Percentiles rank a stretch among this genome's conserved stretches.
These are phyloP conservation scores for Drosophila ficusphila DNA, from an alignment of 1,140 invertebrate genomes.

Conservation along the genomic window DNA sequence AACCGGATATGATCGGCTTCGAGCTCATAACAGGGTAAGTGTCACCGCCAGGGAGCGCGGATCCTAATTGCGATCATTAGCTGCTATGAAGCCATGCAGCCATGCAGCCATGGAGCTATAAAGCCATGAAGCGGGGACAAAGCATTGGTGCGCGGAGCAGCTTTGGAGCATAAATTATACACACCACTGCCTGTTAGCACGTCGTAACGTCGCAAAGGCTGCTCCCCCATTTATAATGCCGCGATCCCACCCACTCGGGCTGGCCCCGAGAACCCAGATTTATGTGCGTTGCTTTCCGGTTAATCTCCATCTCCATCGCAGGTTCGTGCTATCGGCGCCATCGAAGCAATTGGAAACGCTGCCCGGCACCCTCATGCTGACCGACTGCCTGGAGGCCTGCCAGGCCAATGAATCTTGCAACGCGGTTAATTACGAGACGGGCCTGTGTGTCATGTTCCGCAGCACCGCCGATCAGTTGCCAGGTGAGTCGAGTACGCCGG, in stretches of 20 bases:
- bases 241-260: slow-evolving; percentile 25
- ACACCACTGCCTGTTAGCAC: slow-evolving; percentile 53
- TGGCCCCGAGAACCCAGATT: slow-evolving; percentile 22
- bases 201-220: slow-evolving; percentile 66
- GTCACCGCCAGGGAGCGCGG: slow-evolving; percentile 30
- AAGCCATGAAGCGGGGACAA: slow-evolving; percentile 42
- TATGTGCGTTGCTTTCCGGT: slow-evolving; percentile 65
- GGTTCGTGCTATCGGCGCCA: slow-evolving; percentile 91
- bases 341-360: slow-evolving; percentile 94
- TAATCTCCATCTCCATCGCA: slow-evolving; percentile 66
- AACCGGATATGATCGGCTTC: slow-evolving; percentile 95
- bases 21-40: slow-evolving; percentile 94
- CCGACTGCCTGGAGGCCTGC: slow-evolving; percentile 96
- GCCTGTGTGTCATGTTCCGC: slow-evolving; percentile 96
- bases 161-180: slow-evolving; percentile 39
- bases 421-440: slow-evolving; percentile 97
- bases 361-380: slow-evolving; percentile 95
- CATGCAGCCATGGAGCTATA: too few species aligned
- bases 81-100: too few species aligned
- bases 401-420: slow-evolving; percentile 94
- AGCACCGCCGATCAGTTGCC: slow-evolving; percentile 94
- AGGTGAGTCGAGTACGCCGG: slow-evolving; percentile 86
- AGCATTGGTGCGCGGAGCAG: not conserved
- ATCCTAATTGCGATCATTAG: slow-evolving; percentile 56
- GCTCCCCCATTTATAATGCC: slow-evolving; percentile 37